phyloP scores from a whole-genome alignment of 2,797 vertebrate genomes.

The Acomys russatus region DNA sequence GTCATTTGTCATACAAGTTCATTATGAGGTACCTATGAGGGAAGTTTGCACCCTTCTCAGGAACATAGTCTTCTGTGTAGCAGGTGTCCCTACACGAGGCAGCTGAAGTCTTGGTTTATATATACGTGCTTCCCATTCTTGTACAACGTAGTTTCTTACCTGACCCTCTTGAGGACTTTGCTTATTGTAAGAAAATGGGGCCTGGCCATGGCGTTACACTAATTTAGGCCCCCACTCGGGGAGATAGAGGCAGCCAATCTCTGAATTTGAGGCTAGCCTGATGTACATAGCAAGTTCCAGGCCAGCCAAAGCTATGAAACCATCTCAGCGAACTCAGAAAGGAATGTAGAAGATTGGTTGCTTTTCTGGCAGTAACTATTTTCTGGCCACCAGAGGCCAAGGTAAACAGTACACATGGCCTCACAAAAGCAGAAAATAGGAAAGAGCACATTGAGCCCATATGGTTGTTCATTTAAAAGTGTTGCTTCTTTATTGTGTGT shows the following conservation, averaged over 20 bases:
- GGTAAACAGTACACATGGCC: neutral
- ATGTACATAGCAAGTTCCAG: neutral
- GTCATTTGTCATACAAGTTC: neutral
- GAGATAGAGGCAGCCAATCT: neutral
- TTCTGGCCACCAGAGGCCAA: neutral
- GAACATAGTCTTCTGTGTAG: neutral
- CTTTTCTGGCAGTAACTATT: neutral
- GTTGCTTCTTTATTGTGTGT: neutral
- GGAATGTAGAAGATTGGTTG: neutral
- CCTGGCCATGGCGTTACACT: neutral
- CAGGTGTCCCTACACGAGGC: neutral
- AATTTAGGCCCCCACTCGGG: neutral
- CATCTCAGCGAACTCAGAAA: neutral
- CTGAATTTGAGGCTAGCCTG: neutral
- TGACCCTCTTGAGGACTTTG: neutral
- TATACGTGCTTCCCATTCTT: neutral
- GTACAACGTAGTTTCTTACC: neutral
- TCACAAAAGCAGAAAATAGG: neutral
- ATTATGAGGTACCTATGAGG: neutral
- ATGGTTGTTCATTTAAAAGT: neutral
- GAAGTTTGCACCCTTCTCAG: neutral
- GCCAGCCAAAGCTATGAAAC: neutral
- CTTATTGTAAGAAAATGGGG: conserved; percentile 1
- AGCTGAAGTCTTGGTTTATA: neutral
- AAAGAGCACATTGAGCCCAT: neutral